Conservation (phyloP, 2,797 vertebrate genomes). For the Alfaro cultratus region DNA sequence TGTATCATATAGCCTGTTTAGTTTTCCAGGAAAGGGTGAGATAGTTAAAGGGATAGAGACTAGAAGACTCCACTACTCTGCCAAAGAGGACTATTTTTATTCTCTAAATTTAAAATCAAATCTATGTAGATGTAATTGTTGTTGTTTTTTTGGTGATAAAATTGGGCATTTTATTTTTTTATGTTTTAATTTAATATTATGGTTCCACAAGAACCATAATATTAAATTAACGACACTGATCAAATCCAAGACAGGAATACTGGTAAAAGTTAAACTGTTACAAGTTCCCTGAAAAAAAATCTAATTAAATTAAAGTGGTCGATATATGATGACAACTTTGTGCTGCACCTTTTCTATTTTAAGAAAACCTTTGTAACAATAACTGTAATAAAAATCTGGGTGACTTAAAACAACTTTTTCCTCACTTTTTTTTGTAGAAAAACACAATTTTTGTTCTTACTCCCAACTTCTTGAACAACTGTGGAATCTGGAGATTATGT, state of each 20-base stretch:
- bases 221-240: too few species aligned
- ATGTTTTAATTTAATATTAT: not conserved
- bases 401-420: not conserved
- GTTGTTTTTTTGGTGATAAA: not conserved
- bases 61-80: slow-evolving; percentile 21
- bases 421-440: not conserved
- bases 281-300: too few species aligned
- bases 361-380: too few species aligned
- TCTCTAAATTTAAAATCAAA: not conserved
- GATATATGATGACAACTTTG: too few species aligned
- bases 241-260: too few species aligned
- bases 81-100: slow-evolving; percentile 2
- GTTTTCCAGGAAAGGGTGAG: slow-evolving; percentile 46
- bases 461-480: not conserved
- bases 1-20: slow-evolving; percentile 69
- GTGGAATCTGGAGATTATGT: not conserved
- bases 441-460: not conserved
- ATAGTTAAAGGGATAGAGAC: slow-evolving; percentile 25
- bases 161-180: too few species aligned
- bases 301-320: too few species aligned
- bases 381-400: not conserved
- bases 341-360: too few species aligned
- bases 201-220: not conserved
- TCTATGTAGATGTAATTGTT: not conserved
- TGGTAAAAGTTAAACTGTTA: too few species aligned